Percentiles rank a stretch among this genome's conserved stretches.
Conservation (phyloP, 2,888 invertebrate genomes). For the Agonopterix alstromeriana region DNA sequence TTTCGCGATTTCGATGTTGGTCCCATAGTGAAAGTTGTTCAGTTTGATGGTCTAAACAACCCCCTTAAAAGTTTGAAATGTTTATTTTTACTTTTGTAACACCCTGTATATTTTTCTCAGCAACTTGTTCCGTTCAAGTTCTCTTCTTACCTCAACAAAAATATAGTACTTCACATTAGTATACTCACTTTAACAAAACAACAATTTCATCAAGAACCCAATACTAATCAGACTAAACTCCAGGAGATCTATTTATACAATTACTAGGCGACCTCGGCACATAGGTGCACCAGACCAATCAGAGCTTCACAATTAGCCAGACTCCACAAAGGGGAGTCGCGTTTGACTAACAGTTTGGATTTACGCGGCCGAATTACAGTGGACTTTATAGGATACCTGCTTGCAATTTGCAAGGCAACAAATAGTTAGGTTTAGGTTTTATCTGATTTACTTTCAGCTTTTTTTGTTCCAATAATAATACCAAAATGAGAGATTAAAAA, state of each 20-base stretch:
- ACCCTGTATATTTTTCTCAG: neutral
- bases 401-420: too few species aligned
- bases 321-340: slow-evolving; percentile 1
- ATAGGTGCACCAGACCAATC: slow-evolving; percentile 5
- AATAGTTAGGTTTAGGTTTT: too few species aligned
- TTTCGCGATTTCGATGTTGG: too few species aligned
- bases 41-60: too few species aligned
- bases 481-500: too few species aligned
- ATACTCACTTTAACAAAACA: neutral
- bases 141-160: neutral
- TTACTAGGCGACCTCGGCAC: slow-evolving; percentile 3
- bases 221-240: neutral
- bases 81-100: too few species aligned
- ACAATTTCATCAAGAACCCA: neutral
- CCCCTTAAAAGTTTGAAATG: too few species aligned
- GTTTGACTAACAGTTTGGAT: slow-evolving; percentile 3
- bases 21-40: too few species aligned
- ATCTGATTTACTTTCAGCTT: too few species aligned
- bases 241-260: neutral
- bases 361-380: slow-evolving; percentile 1
- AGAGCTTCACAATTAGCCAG: slow-evolving; percentile 7
- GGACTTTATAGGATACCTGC: neutral
- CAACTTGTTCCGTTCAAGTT: neutral
- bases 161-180: neutral
- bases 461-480: too few species aligned